Conservation (phyloP, 2,113 vertebrate species). For the Raphicerus campestris region DNA sequence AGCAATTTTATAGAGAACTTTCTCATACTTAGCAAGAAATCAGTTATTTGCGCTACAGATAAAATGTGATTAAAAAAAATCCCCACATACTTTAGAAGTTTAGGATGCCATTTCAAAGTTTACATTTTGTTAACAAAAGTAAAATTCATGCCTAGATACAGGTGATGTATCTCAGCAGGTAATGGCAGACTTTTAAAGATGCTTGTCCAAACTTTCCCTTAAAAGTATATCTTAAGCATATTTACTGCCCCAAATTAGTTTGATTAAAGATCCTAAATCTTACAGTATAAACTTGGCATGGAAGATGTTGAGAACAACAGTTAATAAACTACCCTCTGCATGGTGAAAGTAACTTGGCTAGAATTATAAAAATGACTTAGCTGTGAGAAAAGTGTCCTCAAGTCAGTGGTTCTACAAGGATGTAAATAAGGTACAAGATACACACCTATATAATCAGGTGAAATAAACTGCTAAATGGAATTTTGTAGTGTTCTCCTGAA, state of each 20-base stretch:
- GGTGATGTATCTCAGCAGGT: background rate
- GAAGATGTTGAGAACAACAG: background rate
- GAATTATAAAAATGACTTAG: background rate
- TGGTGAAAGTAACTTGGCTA: background rate
- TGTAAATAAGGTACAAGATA: background rate
- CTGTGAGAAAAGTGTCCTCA: background rate
- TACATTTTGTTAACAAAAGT: background rate
- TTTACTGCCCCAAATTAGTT: background rate
- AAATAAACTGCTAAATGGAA: background rate
- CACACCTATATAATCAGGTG: background rate
- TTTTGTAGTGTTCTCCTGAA: background rate
- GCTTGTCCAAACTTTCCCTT: background rate
- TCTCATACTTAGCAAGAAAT: background rate
- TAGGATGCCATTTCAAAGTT: background rate
- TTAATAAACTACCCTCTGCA: background rate
- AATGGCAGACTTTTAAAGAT: background rate
- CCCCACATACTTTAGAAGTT: background rate
- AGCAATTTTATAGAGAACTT: background rate
- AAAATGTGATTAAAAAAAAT: background rate
- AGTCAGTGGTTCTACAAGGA: background rate
- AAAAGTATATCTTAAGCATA: background rate
- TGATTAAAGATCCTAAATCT: background rate
- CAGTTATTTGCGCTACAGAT: background rate
- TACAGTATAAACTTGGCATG: background rate
- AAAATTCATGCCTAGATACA: background rate